Percentiles rank a stretch among this genome's conserved stretches.
These are phyloP conservation scores for Malurus melanocephalus DNA, from an alignment of 2,113 vertebrate genomes.

Conservation along the genomic window DNA sequence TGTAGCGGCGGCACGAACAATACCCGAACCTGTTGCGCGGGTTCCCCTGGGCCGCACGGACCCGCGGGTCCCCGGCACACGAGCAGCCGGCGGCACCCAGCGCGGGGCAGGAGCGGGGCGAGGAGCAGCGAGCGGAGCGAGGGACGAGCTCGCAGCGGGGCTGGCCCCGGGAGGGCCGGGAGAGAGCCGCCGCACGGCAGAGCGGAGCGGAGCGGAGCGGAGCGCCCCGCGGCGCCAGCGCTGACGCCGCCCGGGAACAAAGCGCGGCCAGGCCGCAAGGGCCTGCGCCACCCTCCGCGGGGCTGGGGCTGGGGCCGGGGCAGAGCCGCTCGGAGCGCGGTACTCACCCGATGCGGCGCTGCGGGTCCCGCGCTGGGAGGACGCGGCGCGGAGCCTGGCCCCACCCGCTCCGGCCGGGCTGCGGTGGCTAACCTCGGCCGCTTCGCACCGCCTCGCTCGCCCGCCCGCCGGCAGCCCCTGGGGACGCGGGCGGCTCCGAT, in stretches of 20 bases:
- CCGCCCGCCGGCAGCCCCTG: too few species aligned
- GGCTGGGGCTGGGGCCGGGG: too few species aligned
- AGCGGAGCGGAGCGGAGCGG: background rate
- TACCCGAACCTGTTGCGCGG: background rate
- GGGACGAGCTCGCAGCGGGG: background rate
- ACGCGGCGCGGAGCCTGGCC: too few species aligned
- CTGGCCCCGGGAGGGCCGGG: background rate
- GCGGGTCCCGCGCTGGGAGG: too few species aligned
- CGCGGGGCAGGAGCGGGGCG: background rate
- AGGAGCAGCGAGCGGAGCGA: too few species aligned
- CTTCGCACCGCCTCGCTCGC: too few species aligned
- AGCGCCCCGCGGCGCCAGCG: background rate
- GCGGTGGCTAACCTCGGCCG: too few species aligned
- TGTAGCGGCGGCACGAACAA: background rate
- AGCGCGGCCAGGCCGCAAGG: background rate
- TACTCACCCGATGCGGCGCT: too few species aligned
- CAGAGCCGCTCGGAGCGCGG: too few species aligned
- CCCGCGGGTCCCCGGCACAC: background rate
- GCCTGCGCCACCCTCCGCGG: background rate
- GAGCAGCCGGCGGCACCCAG: background rate
- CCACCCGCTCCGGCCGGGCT: too few species aligned
- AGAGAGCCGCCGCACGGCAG: too few species aligned
- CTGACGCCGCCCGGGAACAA: background rate
- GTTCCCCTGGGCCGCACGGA: background rate
- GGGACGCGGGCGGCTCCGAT: too few species aligned